Evolutionary conservation across 2,113 vertebrate species (phyloP).

Genomic region (Bungarus multicinctus): DNA sequence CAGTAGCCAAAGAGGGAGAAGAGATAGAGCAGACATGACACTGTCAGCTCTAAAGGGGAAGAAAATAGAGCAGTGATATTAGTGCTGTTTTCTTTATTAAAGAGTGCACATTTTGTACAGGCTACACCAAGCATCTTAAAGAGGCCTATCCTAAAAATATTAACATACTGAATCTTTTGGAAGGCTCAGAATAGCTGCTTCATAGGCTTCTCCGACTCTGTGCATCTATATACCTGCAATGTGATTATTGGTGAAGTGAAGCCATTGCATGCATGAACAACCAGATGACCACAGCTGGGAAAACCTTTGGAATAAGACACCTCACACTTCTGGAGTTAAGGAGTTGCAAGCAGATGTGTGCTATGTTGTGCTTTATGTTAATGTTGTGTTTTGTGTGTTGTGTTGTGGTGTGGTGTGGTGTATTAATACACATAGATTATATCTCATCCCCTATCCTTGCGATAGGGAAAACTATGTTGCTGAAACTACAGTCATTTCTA

Average conservation of each 20-base stretch:
- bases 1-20: not conserved
- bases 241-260: not conserved
- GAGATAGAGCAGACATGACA: not conserved
- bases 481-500: not conserved
- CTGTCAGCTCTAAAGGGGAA: not conserved
- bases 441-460: too few relatives aligned
- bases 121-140: not conserved
- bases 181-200: not conserved
- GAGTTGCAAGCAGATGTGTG: not conserved
- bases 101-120: not conserved
- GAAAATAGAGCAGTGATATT: not conserved
- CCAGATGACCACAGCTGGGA: not conserved
- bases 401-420: not conserved
- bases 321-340: not conserved
- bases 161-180: not conserved
- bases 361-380: not conserved
- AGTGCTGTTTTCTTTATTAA: not conserved
- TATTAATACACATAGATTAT: not conserved
- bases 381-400: not conserved
- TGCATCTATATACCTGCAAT: not conserved
- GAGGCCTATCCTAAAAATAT: not conserved
- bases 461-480: not conserved
- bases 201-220: not conserved
- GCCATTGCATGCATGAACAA: not conserved
- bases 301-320: not conserved